phyloP scores from a whole-genome alignment of 2,113 vertebrate species.

The Marcusenius ussheri region DNA sequence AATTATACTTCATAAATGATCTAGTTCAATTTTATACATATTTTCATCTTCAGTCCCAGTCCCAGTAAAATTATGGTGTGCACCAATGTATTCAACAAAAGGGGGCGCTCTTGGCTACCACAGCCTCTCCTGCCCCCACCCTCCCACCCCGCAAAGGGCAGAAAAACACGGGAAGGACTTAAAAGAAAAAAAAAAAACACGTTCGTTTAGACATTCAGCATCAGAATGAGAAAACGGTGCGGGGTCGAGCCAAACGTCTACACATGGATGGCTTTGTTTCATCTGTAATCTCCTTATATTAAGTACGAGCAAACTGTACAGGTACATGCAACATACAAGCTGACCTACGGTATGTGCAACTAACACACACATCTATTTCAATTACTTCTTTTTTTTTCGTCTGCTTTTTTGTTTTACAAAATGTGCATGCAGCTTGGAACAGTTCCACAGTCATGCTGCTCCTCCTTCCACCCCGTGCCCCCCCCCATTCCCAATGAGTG shows the following conservation, averaged over 20 bases:
- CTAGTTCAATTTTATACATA: conserved; percentile 70
- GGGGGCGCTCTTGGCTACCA: conserved; percentile 30
- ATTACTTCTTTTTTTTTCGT: conserved; percentile 59
- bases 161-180: conserved; percentile 56
- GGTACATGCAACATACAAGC: conserved; percentile 99
- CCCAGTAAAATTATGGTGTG: conserved; percentile 75
- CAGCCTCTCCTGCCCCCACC: conserved; percentile 21
- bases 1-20: conserved; percentile 49
- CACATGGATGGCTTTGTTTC: conserved; percentile 92
- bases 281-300: conserved; percentile 84
- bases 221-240: conserved; percentile 69
- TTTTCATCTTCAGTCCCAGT: conserved; percentile 76
- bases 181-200: conserved; percentile 35
- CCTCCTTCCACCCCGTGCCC: conserved; percentile 32
- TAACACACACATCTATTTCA: conserved; percentile 85
- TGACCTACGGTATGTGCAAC: conserved; percentile 84
- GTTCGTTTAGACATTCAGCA: conserved; percentile 85
- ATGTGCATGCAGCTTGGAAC: conserved; percentile 94
- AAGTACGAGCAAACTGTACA: conserved; percentile 99
- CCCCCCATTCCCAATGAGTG: neutral
- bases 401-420: conserved; percentile 69
- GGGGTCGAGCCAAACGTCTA: conserved; percentile 76
- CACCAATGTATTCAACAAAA: conserved; percentile 73
- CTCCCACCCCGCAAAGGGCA: neutral
- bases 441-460: conserved; percentile 87